These are phyloP conservation scores for Corvus cornix DNA, from an alignment of 2,113 vertebrate genomes.

Conservation along the genomic window DNA sequence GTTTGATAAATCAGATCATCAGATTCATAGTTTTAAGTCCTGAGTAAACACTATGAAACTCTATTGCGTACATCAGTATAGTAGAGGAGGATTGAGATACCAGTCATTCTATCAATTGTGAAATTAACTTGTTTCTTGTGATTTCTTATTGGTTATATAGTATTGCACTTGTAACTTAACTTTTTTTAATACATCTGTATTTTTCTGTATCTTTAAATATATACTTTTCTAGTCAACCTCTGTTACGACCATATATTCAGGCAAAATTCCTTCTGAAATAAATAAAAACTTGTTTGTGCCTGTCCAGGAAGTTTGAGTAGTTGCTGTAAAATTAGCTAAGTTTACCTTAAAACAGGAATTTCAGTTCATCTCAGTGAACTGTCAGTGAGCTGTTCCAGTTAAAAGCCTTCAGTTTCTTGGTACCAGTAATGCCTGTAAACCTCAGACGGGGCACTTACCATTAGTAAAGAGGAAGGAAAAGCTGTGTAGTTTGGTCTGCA, in stretches of 20 bases:
- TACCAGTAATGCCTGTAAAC: background rate
- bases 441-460: background rate
- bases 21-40: background rate
- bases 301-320: background rate
- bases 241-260: background rate
- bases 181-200: background rate
- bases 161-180: background rate
- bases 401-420: background rate
- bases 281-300: background rate
- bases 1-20: background rate
- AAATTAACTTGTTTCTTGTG: background rate
- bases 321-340: background rate
- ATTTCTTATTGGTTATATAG: background rate
- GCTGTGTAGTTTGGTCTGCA: background rate
- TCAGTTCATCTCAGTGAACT: background rate
- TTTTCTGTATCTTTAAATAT: background rate
- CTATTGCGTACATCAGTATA: background rate
- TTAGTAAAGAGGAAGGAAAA: background rate
- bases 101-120: background rate
- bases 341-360: background rate
- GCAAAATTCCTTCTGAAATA: background rate
- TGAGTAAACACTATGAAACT: background rate
- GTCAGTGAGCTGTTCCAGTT: background rate
- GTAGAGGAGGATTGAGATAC: background rate
- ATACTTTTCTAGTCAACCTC: background rate